Conservation (phyloP, 2,888 invertebrate genomes). For the Schizaphis graminum region DNA sequence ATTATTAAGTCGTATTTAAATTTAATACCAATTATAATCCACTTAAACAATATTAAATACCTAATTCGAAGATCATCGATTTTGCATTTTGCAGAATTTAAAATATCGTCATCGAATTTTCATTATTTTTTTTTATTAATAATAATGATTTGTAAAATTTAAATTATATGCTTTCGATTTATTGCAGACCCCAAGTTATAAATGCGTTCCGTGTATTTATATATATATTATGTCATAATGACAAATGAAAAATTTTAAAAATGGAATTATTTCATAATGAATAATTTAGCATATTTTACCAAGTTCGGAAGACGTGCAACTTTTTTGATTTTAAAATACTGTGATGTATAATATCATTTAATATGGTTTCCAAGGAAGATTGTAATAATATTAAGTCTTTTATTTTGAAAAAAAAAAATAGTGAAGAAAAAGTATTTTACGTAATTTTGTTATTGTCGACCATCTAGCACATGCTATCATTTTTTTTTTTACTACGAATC, state of each 20-base stretch:
- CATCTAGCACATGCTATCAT: too few relatives aligned
- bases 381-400: background rate
- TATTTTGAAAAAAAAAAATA: background rate
- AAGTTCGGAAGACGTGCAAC: too few relatives aligned
- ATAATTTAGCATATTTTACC: background rate
- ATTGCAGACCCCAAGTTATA: background rate
- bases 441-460: background rate
- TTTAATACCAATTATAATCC: background rate
- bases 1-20: background rate
- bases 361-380: background rate
- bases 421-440: background rate
- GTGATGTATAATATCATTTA: background rate
- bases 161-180: background rate
- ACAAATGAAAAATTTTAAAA: background rate
- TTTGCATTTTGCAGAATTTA: background rate
- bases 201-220: background rate
- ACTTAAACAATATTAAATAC: background rate
- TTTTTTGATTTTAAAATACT: background rate
- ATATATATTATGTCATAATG: background rate
- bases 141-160: background rate
- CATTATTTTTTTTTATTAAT: background rate
- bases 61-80: background rate
- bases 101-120: background rate
- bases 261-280: background rate
- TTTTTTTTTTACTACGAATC: too few relatives aligned